Percentiles rank a stretch among this genome's conserved stretches.
These are phyloP conservation scores for Barypeithes pellucidus DNA, from an alignment of 2,888 invertebrate genomes.

Conservation along the genomic window DNA sequence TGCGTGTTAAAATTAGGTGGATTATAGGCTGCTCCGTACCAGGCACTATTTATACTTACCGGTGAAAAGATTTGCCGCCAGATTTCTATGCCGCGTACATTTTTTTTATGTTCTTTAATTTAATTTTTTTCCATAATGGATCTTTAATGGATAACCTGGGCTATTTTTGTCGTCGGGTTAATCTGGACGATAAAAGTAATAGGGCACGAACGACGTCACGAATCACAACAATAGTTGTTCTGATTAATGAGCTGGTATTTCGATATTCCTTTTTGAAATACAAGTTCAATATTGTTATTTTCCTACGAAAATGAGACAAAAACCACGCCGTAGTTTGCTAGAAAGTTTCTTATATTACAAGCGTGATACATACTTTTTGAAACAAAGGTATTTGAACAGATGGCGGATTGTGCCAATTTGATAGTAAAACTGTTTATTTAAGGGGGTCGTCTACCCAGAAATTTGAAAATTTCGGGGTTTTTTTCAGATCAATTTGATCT, in stretches of 20 bases:
- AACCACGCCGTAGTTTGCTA: too few species aligned
- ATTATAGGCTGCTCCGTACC: conserved; percentile 3
- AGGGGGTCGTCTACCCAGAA: too few species aligned
- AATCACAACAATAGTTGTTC: not conserved
- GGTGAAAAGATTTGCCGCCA: conserved; percentile 11
- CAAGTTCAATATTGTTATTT: not conserved
- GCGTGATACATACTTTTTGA: too few species aligned
- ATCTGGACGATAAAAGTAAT: not conserved
- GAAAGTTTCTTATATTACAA: too few species aligned
- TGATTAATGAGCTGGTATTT: not conserved
- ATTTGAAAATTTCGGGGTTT: too few species aligned
- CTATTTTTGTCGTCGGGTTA: conserved; percentile 1
- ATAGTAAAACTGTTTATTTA: too few species aligned
- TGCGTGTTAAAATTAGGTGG: conserved; percentile 14
- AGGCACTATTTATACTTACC: conserved; percentile 1
- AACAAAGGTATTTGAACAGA: too few species aligned
- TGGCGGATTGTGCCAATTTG: too few species aligned
- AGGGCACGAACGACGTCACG: not conserved
- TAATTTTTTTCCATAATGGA: conserved; percentile 1
- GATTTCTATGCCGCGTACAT: not conserved
- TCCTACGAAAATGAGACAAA: too few species aligned
- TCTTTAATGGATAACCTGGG: not conserved
- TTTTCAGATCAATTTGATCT: too few species aligned
- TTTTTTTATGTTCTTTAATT: conserved; percentile 29
- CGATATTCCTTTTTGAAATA: not conserved